Percentiles rank a stretch among this genome's conserved stretches.
phyloP scores from a whole-genome alignment of 2,113 vertebrate species.

The Cryptomyrus ogoouensis region DNA sequence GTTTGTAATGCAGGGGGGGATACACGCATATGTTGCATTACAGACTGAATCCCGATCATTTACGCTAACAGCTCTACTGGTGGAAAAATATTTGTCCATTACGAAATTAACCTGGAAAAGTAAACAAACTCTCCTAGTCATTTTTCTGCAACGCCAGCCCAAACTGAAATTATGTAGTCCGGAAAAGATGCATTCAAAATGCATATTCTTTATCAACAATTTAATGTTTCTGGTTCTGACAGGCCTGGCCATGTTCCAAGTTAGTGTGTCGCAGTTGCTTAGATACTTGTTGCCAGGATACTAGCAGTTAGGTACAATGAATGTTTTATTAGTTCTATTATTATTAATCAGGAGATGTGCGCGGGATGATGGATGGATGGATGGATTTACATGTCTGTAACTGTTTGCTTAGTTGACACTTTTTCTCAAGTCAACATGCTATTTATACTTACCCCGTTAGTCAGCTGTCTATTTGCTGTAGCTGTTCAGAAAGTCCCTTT shows the following conservation, averaged over 20 bases:
- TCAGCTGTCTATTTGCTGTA: neutral
- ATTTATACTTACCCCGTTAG: neutral
- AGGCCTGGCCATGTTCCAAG: neutral
- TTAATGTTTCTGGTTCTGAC: neutral
- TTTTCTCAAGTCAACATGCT: neutral
- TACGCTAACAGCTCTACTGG: neutral
- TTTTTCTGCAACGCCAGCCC: neutral
- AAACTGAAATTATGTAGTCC: neutral
- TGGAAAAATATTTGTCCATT: neutral
- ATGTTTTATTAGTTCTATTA: neutral
- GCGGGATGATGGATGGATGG: neutral
- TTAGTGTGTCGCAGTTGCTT: slow-evolving; percentile 9
- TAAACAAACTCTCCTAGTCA: neutral
- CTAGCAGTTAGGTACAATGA: neutral
- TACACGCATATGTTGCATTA: neutral
- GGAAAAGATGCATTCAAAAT: neutral
- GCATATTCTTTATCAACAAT: neutral
- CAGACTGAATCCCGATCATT: neutral
- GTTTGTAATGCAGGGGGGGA: neutral
- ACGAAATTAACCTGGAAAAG: neutral
- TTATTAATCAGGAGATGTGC: neutral
- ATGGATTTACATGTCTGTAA: neutral
- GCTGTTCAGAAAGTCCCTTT: neutral
- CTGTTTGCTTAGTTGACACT: neutral
- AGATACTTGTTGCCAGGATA: slow-evolving; percentile 18